phyloP scores from a whole-genome alignment of 2,888 invertebrate genomes.

The Yponomeuta plumbellus region DNA sequence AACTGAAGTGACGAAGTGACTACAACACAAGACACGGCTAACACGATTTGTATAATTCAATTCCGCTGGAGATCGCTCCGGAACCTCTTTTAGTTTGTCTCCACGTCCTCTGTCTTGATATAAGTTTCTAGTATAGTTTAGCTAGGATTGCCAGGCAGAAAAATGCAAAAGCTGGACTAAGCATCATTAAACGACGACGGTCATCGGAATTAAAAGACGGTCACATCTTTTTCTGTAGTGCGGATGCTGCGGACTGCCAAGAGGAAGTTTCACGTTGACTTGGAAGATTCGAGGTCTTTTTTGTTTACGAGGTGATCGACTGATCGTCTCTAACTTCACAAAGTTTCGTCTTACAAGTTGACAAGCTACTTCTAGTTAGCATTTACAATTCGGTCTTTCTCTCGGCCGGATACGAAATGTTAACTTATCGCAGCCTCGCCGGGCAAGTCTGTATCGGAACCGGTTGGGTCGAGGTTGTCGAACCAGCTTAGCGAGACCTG shows the following conservation, averaged over 20 bases:
- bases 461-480: slow-evolving; percentile 55
- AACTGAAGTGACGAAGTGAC: too few species aligned
- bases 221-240: too few species aligned
- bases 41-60: neutral
- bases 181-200: too few species aligned
- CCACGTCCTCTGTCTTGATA: neutral
- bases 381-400: slow-evolving; percentile 23
- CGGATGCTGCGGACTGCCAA: too few species aligned
- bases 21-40: neutral
- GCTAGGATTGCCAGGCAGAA: neutral
- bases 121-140: neutral
- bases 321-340: too few species aligned
- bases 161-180: too few species aligned
- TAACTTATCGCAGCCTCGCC: slow-evolving; percentile 50
- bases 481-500: slow-evolving; percentile 28
- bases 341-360: too few species aligned
- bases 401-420: slow-evolving; percentile 36
- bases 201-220: too few species aligned
- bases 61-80: neutral
- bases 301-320: too few species aligned
- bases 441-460: slow-evolving; percentile 48
- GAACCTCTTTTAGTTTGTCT: neutral
- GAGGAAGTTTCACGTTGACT: too few species aligned
- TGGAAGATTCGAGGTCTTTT: too few species aligned
- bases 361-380: too few species aligned